Percentiles rank a stretch among this genome's conserved stretches.
Evolutionary conservation across 2,113 vertebrate species (phyloP).

Genomic region (Corynorhinus townsendii): DNA sequence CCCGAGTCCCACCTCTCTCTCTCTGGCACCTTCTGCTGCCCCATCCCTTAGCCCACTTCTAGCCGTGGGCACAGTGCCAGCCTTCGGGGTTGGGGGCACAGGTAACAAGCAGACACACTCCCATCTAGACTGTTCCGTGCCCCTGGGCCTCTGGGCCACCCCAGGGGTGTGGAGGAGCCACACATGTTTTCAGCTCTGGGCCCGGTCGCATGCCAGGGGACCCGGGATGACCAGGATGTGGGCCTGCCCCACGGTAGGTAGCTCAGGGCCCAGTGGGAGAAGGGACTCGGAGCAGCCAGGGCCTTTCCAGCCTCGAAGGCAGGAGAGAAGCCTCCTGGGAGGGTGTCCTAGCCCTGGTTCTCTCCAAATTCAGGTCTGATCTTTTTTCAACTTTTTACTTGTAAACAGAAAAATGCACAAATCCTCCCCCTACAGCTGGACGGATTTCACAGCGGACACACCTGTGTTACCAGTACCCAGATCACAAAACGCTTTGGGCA

Average conservation of each 20-base stretch:
- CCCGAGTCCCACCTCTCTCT: not conserved
- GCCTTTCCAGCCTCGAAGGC: not conserved
- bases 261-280: not conserved
- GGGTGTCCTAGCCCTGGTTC: not conserved
- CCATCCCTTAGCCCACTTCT: not conserved
- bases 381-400: not conserved
- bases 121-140: not conserved
- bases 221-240: fast-evolving
- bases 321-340: not conserved
- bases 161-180: not conserved
- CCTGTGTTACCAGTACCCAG: not conserved
- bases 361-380: not conserved
- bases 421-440: no score
- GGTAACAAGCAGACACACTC: not conserved
- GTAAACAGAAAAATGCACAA: not conserved
- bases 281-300: no score
- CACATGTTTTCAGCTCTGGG: not conserved
- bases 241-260: not conserved
- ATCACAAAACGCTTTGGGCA: not conserved
- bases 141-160: not conserved
- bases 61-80: not conserved
- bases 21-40: not conserved
- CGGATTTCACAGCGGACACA: not conserved
- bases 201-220: not conserved
- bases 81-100: not conserved